Evolutionary conservation across 1,140 invertebrate genomes (phyloP), one percentile per base, ranked within the genome.

Genomic region (Drosophila quadrilineata): DNA sequence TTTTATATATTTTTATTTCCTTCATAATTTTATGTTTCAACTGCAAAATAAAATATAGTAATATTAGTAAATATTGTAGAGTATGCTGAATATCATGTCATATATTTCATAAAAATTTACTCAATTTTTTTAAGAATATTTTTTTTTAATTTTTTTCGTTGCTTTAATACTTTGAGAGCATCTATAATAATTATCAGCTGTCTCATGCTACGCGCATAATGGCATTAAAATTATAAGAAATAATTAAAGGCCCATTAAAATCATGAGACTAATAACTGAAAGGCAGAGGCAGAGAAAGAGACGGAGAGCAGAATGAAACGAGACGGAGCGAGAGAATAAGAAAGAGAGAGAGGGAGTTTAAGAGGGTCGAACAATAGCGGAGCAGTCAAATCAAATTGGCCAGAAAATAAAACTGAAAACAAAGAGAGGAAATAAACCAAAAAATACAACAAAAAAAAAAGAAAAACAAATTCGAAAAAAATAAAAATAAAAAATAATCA

Each of bases 381-480:
- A 84, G 75, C 77, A 76, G 79, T 84, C 77, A 85, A 77, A 84
- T 85, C 79, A 84, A 82, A 82, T 82, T 82, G 75, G 63, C 64
- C 77, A 69, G 58, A 84, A 73, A 82, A 76, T 72, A 71, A 76
- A 73, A 73, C 60, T 38, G 65, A 65, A 58, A 66, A 52, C 29
- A 46, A 65, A 45, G 50, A 36, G n/a, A 31, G n/a, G n/a, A n/a
- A n/a, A n/a, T n/a, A n/a, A n/a, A n/a, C n/a, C n/a, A n/a, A n/a
- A n/a, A n/a, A n/a, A n/a, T n/a, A n/a, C n/a, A n/a, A n/a, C n/a
- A 84, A 73, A 82, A 76, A 69, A 71, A 76, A 73, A 73, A 65
- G 33, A 62, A 65, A 58, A 66, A 52, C 29, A 46, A 65, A 45
- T n/a, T n/a, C n/a, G 50, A 36, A 8, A 31, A 36, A 54, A 73